A percentile compares a stretch with the other conserved stretches of the same genome.
Conservation (phyloP, 2,888 invertebrate species). For the Biston stratarius region DNA sequence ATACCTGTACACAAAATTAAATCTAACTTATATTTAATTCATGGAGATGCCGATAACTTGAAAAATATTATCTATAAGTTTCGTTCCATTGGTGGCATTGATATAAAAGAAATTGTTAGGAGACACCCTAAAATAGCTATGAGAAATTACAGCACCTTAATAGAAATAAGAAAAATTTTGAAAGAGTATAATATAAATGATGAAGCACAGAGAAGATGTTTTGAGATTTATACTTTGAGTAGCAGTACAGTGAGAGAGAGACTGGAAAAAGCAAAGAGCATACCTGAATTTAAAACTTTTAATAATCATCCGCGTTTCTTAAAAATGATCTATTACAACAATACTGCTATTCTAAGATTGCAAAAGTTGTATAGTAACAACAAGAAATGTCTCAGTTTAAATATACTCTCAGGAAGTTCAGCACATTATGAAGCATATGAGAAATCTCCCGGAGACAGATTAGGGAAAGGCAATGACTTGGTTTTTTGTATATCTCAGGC, state of each 20-base stretch:
- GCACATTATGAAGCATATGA: slow-evolving; percentile 74
- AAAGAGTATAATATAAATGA: slow-evolving; percentile 69
- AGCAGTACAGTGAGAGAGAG: slow-evolving; percentile 70
- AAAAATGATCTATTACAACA: slow-evolving; percentile 78
- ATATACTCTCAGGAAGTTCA: slow-evolving; percentile 75
- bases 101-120: slow-evolving; percentile 77
- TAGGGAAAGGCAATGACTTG: slow-evolving; percentile 79
- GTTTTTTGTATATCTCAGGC: slow-evolving; percentile 71
- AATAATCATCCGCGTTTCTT: slow-evolving; percentile 76
- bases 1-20: slow-evolving; percentile 75
- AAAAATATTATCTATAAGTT: slow-evolving; percentile 69
- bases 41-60: slow-evolving; percentile 77
- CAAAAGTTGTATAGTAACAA: slow-evolving; percentile 65
- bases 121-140: slow-evolving; percentile 74
- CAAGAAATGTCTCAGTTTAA: slow-evolving; percentile 78
- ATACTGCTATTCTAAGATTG: slow-evolving; percentile 70
- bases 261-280: slow-evolving; percentile 65
- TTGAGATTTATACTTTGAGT: slow-evolving; percentile 75
- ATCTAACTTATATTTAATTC: slow-evolving; percentile 75
- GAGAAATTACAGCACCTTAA: slow-evolving; percentile 63
- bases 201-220: slow-evolving; percentile 79
- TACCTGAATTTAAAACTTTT: slow-evolving; percentile 76
- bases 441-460: slow-evolving; percentile 76
- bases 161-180: slow-evolving; percentile 69
- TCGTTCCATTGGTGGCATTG: slow-evolving; percentile 72